Base-by-base conservation (phyloP, 1,140 invertebrate genomes). In the Drosophila biarmipes region DNA sequence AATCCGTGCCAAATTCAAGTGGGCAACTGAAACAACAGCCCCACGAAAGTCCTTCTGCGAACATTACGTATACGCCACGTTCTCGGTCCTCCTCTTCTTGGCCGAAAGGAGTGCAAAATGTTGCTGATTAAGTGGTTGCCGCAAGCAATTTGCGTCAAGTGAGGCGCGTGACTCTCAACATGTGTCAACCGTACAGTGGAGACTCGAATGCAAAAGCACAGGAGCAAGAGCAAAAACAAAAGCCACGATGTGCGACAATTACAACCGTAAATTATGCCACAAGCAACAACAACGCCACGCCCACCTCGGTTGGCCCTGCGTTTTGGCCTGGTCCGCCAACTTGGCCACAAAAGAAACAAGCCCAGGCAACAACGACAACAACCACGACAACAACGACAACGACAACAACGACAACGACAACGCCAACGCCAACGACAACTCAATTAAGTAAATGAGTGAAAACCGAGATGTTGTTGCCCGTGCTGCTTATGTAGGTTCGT, bases 241-340 rank as follows among this genome's bases (percentile, higher is more conserved):
- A 84, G 54, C 40, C 76, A 78, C 77, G 79, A 74, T 71, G 68
- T 80, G 82, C 73, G 77, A 75, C 81, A 80, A 87, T 86, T 86
- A 86, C 81, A 74, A 74, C 73, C 73, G 81, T 86, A 86, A 86
- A 81, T 86, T 87, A 78, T 80, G 81, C 81, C 78, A 77, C 74
- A 73, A 85, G 63, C 64, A 72, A 63, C 71, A 56, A 38, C 45
- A 57, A 59, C 8, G 10, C 31, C 67, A 54, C 56, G n/a, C 63
- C 64, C 42, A 17, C 40, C 40, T 21, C 29, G 19, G 17, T 19
- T 37, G 51, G 24, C 14, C 14, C 40, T 31, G 2, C 21, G 67
- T 34, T 61, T 66, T 66, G 63, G 54, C 34, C 24, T 21, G 54
- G 54, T 59, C 62, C 54, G 53, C 66, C 42, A 69, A 67, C 38